phyloP scores from a whole-genome alignment of 2,113 vertebrate genomes.

The Neotoma lepida region DNA sequence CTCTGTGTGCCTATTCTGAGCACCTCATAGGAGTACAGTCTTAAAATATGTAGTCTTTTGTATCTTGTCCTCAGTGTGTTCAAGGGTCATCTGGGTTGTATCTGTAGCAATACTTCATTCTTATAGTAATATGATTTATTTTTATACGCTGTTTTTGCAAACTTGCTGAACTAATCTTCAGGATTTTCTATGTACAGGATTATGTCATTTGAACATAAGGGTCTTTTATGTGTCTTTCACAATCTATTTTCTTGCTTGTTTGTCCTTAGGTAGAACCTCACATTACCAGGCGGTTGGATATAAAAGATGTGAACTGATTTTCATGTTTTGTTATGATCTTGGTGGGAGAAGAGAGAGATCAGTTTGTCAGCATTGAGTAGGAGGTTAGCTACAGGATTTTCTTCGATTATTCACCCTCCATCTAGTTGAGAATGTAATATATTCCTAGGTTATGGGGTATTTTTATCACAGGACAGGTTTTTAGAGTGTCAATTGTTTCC shows the following conservation, averaged over 20 bases:
- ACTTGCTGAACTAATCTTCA: not conserved
- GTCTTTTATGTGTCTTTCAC: conserved; percentile 21
- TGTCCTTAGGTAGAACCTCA: not conserved
- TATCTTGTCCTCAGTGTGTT: not conserved
- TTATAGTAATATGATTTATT: not conserved
- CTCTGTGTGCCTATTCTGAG: not conserved
- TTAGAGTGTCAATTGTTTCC: not conserved
- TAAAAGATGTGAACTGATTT: not conserved
- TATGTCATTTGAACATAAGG: not conserved
- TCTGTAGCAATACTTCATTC: not conserved
- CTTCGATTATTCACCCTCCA: not conserved
- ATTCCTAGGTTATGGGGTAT: not conserved
- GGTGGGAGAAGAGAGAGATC: not conserved
- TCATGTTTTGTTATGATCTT: not conserved
- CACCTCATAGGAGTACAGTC: not conserved
- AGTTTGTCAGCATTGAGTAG: not conserved
- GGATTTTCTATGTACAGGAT: not conserved
- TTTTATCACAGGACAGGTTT: not conserved
- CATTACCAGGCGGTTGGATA: not conserved
- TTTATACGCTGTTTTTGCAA: not conserved
- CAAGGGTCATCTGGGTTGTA: not conserved
- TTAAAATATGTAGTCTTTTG: not conserved
- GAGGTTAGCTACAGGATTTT: not conserved
- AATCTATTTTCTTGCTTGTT: conserved; percentile 2
- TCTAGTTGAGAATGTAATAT: conserved; percentile 6